Percentiles rank a stretch among this genome's conserved stretches.
Evolutionary conservation across 2,888 invertebrate species (phyloP).

Genomic region (Callimorpha dominula): DNA sequence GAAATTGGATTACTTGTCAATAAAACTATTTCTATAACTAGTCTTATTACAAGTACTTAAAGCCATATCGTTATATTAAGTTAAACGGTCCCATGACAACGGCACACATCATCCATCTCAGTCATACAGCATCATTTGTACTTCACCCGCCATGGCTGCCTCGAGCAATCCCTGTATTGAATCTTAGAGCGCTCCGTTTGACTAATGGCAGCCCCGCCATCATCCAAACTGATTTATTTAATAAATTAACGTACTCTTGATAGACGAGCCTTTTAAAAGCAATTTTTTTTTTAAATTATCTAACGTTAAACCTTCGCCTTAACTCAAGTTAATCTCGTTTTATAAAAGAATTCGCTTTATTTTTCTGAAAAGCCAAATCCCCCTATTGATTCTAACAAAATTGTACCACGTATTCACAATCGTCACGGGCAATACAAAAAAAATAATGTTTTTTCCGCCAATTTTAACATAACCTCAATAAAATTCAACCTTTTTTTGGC

Average conservation of each 20-base stretch:
- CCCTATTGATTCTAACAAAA: conserved; percentile 50
- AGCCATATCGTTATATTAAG: conserved; percentile 57
- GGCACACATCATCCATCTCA: conserved; percentile 71
- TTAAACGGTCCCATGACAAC: conserved; percentile 55
- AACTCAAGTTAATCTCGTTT: conserved; percentile 48
- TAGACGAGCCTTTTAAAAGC: conserved; percentile 72
- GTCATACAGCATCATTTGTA: conserved; percentile 78
- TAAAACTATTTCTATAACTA: conserved; percentile 26
- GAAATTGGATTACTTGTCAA: not conserved
- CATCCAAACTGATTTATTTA: conserved; percentile 80
- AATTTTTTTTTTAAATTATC: conserved; percentile 63
- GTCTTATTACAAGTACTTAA: conserved; percentile 48
- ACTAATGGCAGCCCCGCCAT: conserved; percentile 74
- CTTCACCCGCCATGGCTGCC: conserved; percentile 59
- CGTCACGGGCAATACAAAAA: conserved; percentile 51
- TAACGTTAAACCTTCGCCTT: conserved; percentile 51
- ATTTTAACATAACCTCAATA: conserved; percentile 62
- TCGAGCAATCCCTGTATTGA: conserved; percentile 68
- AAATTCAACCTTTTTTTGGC: conserved; percentile 53
- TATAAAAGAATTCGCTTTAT: conserved; percentile 51
- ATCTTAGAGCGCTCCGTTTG: conserved; percentile 65
- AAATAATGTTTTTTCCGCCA: conserved; percentile 60
- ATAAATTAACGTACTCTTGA: conserved; percentile 78
- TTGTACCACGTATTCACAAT: conserved; percentile 52
- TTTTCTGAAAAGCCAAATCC: conserved; percentile 56